A percentile compares a stretch with the other conserved stretches of the same genome.
These are phyloP conservation scores for Colinus virginianus DNA, from an alignment of 2,113 vertebrate species.

Conservation along the genomic window DNA sequence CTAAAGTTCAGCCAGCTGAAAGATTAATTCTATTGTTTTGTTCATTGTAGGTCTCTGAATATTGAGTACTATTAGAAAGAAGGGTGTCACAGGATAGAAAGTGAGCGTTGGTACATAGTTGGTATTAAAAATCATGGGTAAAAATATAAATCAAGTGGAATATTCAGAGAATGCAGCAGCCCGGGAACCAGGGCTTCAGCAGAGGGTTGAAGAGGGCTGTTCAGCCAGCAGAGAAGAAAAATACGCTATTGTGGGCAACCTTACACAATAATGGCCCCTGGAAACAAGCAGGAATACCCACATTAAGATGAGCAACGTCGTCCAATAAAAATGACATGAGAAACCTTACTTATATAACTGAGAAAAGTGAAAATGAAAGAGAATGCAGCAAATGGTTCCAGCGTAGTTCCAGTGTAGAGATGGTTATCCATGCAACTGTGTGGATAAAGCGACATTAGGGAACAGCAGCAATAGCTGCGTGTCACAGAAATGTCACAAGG, in stretches of 20 bases:
- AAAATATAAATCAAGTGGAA: not conserved
- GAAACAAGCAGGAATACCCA: constrained; percentile 33
- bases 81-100: not conserved
- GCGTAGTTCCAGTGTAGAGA: accelerated
- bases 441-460: accelerated
- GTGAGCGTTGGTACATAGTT: not conserved
- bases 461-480: not conserved
- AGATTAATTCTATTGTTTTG: not conserved
- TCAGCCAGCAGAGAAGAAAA: constrained; percentile 1
- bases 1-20: not conserved
- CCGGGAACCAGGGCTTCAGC: not conserved
- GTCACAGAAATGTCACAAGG: not conserved
- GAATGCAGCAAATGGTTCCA: not conserved
- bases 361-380: not conserved
- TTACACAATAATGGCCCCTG: constrained; percentile 31
- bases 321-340: not conserved
- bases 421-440: accelerated
- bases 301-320: not conserved
- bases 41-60: not conserved
- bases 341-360: not conserved
- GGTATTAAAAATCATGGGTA: not conserved
- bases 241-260: constrained; percentile 23
- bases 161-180: not conserved
- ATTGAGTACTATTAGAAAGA: not conserved
- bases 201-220: not conserved